These are phyloP conservation scores for Plusia festucae DNA, from an alignment of 2,888 invertebrate species.

Conservation along the genomic window DNA sequence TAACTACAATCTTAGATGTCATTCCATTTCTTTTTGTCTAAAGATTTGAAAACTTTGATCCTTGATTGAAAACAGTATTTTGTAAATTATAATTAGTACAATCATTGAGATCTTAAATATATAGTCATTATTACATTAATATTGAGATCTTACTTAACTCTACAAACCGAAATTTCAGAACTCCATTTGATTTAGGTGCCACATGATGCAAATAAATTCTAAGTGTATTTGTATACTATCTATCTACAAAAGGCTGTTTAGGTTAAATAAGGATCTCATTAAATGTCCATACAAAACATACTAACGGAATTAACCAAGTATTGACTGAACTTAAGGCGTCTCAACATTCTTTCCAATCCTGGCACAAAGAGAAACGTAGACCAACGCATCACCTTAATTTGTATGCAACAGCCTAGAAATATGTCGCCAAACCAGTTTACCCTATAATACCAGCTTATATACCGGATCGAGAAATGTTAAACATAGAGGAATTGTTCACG, in stretches of 20 bases:
- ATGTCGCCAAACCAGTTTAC: slow-evolving; percentile 47
- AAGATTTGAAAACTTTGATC: no score
- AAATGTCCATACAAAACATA: neutral
- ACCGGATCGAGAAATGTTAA: slow-evolving; percentile 47
- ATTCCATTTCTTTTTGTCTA: neutral
- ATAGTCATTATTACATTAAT: no score
- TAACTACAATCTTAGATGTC: slow-evolving; percentile 8
- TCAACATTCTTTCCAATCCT: neutral
- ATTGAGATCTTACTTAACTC: no score
- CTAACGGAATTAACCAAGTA: neutral
- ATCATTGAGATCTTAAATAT: no score
- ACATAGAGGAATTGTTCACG: slow-evolving; percentile 35
- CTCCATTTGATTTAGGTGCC: neutral
- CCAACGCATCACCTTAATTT: slow-evolving; percentile 43
- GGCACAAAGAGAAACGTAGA: slow-evolving; percentile 12
- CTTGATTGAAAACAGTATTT: no score
- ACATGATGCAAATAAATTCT: neutral
- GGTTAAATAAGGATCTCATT: neutral
- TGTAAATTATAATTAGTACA: no score
- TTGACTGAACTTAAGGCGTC: neutral
- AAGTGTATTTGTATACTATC: neutral
- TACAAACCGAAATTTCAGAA: no score
- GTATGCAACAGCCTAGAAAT: slow-evolving; percentile 42
- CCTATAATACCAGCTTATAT: slow-evolving; percentile 44
- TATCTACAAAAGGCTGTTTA: neutral